Base-by-base conservation (phyloP, 2,888 invertebrate species). In the Blastobasis adustella region DNA sequence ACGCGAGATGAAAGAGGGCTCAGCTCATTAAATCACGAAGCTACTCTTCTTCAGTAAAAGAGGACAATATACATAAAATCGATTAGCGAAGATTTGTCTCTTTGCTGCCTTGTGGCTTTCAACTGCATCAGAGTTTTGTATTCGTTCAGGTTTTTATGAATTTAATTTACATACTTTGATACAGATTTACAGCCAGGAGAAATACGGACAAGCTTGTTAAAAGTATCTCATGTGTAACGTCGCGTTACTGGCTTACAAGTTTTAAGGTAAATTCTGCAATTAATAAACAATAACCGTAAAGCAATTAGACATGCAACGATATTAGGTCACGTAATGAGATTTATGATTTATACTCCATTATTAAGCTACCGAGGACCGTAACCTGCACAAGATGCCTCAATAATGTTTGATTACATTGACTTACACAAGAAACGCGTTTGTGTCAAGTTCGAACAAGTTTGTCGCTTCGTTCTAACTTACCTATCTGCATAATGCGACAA, bases 11-110 rank as follows among this genome's bases (percentile, higher is more conserved):
- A 23, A 23, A 23, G 23, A 23, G 23, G 1, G 23, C 23, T 23
- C 23, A 49, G 53, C 56, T 56, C 51, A 55, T 55, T 55, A 56
- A 54, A 57, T 54, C 47, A 49, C 46, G 52, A 42, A 50, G 51
- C 52, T 52, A 47, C 56, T 46, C 47, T 50, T 50, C 47, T 44
- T 42, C 48, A 45, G 59, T 59, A 58, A 53, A 58, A 54, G 44
- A 40, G 48, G 49, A 55, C 50, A 57, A 58, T 23, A 23, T 23
- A 23, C 23, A 23, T 23, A 23, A 23, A 23, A 23, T 23, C 23
- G 23, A 23, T 23, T 3, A 23, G 23, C 23, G 23, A 23, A 23
- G 23, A 23, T 23, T 23, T 23, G 23, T 23, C 23, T 23, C 23
- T 23, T 23, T 3, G 23, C 23, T 23, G 23, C 23, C 23, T 23